Evolutionary conservation across 2,113 vertebrate species (phyloP).

Genomic region (Gambusia holbrooki): DNA sequence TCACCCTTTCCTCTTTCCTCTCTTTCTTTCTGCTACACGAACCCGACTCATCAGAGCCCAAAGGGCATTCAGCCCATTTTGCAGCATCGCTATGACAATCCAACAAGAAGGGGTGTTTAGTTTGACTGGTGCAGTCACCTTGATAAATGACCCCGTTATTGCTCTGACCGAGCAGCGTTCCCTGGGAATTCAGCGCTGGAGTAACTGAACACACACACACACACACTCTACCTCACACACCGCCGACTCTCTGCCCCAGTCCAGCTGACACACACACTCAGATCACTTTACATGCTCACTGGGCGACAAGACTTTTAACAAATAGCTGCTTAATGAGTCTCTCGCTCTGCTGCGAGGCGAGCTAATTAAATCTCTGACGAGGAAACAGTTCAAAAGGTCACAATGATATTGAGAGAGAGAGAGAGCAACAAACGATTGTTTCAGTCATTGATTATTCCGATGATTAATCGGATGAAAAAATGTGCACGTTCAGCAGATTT

Average conservation of each 20-base stretch:
- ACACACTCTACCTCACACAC: constrained; percentile 29
- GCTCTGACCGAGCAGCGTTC: constrained; percentile 33
- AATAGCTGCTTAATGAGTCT: constrained; percentile 58
- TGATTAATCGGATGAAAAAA: no score
- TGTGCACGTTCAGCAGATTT: no score
- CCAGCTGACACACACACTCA: constrained; percentile 54
- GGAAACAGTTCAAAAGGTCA: constrained; percentile 47
- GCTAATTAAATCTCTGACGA: constrained; percentile 9
- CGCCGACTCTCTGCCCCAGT: constrained; percentile 23
- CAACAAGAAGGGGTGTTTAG: constrained; percentile 36
- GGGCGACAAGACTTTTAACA: constrained; percentile 61
- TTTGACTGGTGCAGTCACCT: constrained; percentile 69
- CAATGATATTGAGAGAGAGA: not conserved
- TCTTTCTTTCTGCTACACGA: constrained; percentile 41
- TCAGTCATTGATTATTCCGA: no score
- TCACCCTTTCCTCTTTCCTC: constrained; percentile 8
- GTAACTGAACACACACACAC: constrained; percentile 49
- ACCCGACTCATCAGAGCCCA: constrained; percentile 43
- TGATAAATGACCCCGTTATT: constrained; percentile 75
- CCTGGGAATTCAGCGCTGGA: constrained; percentile 44
- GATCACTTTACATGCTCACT: constrained; percentile 77
- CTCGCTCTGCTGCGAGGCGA: constrained; percentile 21
- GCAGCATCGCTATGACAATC: constrained; percentile 63
- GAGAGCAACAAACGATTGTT: no score
- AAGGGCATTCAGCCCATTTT: constrained; percentile 60